Conservation (phyloP, 2,888 invertebrate genomes). For the Rambutsinella grinnellia region DNA sequence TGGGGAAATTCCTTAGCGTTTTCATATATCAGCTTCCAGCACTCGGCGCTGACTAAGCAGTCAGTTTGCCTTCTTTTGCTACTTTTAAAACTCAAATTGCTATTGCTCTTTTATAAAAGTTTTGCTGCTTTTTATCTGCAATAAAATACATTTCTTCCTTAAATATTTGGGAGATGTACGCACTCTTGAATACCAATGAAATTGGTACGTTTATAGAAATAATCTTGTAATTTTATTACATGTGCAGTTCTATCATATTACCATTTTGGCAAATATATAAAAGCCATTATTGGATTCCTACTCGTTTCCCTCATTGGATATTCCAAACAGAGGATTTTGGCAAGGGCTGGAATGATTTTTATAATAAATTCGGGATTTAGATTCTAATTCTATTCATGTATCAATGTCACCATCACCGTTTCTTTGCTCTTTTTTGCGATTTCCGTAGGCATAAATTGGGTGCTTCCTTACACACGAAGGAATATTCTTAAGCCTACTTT, state of each 20-base stretch:
- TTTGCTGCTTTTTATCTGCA: background rate
- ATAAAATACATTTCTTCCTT: background rate
- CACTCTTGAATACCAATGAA: no score
- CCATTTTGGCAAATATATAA: no score
- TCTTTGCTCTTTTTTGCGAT: slow-evolving; percentile 1
- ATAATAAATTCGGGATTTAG: slow-evolving; percentile 25
- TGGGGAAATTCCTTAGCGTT: slow-evolving; percentile 44
- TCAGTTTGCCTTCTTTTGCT: slow-evolving; percentile 47
- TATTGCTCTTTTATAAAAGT: background rate
- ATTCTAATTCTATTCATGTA: slow-evolving; percentile 26
- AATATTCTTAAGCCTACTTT: no score
- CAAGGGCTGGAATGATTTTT: slow-evolving; percentile 14
- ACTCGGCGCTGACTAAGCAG: slow-evolving; percentile 46
- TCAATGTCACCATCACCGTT: slow-evolving; percentile 25
- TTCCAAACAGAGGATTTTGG: slow-evolving; percentile 7
- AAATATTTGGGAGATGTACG: no score
- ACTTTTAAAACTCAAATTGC: no score
- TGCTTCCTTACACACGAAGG: no score
- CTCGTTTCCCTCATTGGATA: background rate
- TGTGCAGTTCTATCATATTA: no score
- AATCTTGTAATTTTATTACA: no score
- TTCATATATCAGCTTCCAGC: slow-evolving; percentile 43
- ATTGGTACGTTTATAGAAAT: no score
- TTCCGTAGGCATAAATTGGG: no score
- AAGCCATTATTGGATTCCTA: no score